Evolutionary conservation across 2,888 invertebrate species (phyloP).

Genomic region (Tineola bisselliella): DNA sequence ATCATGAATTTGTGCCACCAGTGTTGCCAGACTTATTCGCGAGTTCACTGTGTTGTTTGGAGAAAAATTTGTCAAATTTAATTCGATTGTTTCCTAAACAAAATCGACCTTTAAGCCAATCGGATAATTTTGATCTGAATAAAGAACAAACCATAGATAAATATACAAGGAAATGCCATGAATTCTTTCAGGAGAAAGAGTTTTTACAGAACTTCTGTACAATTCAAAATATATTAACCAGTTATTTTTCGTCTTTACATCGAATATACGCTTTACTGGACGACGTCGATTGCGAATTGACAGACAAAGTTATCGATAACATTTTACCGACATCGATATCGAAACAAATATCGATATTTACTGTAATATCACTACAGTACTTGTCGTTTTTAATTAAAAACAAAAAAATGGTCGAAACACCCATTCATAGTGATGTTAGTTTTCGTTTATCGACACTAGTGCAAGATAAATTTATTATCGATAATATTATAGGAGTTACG

Average conservation of each 20-base stretch:
- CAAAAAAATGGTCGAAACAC: constrained; percentile 53
- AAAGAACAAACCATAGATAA: constrained; percentile 55
- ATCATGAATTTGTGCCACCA: constrained; percentile 39
- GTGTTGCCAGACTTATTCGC: constrained; percentile 46
- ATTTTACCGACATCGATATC: constrained; percentile 40
- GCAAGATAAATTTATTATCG: constrained; percentile 45
- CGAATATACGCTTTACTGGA: constrained; percentile 40
- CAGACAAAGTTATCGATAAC: constrained; percentile 51
- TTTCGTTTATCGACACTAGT: constrained; percentile 37
- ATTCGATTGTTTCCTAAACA: constrained; percentile 56
- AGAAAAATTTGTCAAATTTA: constrained; percentile 47
- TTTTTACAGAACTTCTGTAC: constrained; percentile 56
- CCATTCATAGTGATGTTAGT: constrained; percentile 52
- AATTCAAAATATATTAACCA: constrained; percentile 43
- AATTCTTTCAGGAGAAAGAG: constrained; percentile 59
- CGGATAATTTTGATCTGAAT: constrained; percentile 52
- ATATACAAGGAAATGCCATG: constrained; percentile 56
- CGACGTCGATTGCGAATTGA: constrained; percentile 47
- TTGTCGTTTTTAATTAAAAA: constrained; percentile 60
- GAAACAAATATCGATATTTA: constrained; percentile 48
- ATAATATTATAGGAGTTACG: constrained; percentile 43
- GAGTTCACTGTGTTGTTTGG: constrained; percentile 35
- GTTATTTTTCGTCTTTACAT: constrained; percentile 38
- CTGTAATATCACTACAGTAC: constrained; percentile 56
- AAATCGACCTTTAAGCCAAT: constrained; percentile 55